Percentiles rank a stretch among this genome's conserved stretches.
Evolutionary conservation across 2,888 invertebrate species (phyloP).

Genomic region (Empis livida): DNA sequence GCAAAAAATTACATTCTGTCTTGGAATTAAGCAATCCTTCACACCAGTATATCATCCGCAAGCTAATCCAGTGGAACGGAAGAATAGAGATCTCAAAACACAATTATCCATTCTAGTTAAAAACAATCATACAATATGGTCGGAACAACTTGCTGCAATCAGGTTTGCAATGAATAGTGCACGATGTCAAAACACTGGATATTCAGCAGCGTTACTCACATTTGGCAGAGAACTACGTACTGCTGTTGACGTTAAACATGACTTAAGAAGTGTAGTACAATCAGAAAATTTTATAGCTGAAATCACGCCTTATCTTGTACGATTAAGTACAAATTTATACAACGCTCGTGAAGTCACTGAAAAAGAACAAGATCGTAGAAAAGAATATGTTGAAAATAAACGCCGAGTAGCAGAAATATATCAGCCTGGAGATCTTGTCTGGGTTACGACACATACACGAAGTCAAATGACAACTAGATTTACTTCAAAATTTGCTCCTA

Average conservation of each 20-base stretch:
- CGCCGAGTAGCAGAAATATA: slow-evolving; percentile 10
- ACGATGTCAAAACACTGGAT: slow-evolving; percentile 15
- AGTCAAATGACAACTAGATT: slow-evolving; percentile 11
- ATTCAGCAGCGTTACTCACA: slow-evolving; percentile 22
- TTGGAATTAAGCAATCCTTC: neutral
- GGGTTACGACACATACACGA: slow-evolving; percentile 13
- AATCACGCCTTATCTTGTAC: slow-evolving; percentile 4
- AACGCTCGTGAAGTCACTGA: neutral
- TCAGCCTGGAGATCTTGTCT: slow-evolving; percentile 15
- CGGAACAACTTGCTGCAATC: slow-evolving; percentile 17
- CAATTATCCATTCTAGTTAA: slow-evolving; percentile 17
- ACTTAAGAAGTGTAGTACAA: slow-evolving; percentile 15
- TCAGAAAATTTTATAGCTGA: slow-evolving; percentile 13
- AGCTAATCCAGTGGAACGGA: slow-evolving; percentile 12
- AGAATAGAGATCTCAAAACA: slow-evolving; percentile 19
- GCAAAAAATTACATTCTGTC: slow-evolving; percentile 18
- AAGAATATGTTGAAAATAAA: slow-evolving; percentile 8
- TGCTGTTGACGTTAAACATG: slow-evolving; percentile 17
- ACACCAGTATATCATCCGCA: slow-evolving; percentile 13
- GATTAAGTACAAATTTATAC: neutral
- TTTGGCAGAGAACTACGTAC: slow-evolving; percentile 24
- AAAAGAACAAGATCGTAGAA: slow-evolving; percentile 10
- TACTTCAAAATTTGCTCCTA: slow-evolving; percentile 18
- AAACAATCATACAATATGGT: neutral
- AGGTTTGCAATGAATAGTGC: slow-evolving; percentile 27